These are phyloP conservation scores for Sporophila hypoxantha DNA, from an alignment of 2,113 vertebrate genomes.

Conservation along the genomic window DNA sequence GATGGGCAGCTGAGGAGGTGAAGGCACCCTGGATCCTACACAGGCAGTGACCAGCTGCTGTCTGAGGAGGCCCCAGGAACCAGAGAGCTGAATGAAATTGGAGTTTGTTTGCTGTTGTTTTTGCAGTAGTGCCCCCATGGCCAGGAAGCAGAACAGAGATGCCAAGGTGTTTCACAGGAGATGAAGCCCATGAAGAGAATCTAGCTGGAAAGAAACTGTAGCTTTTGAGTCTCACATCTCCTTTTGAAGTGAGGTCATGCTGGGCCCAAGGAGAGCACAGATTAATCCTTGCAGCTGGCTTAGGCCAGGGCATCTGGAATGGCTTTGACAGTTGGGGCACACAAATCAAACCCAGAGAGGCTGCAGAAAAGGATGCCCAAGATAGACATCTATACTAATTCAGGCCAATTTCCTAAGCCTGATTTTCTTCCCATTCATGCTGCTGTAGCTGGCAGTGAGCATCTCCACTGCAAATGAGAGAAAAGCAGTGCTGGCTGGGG, in stretches of 20 bases:
- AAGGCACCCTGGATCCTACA: not conserved
- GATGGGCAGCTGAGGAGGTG: not conserved
- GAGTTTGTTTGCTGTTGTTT: not conserved
- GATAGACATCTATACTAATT: not conserved
- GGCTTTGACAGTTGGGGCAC: not conserved
- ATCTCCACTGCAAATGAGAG: not conserved
- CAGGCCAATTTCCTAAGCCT: not conserved
- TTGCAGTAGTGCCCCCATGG: not conserved
- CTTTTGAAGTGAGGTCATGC: not conserved
- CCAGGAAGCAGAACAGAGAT: not conserved
- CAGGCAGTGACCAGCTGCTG: not conserved
- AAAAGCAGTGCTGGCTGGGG: not conserved
- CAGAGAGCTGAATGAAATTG: not conserved
- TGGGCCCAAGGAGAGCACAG: not conserved
- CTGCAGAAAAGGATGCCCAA: not conserved
- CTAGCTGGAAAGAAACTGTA: not conserved
- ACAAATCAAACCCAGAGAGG: not conserved
- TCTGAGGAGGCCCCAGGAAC: not conserved
- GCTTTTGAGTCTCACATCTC: not conserved
- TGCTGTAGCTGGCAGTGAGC: not conserved
- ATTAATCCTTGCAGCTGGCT: not conserved
- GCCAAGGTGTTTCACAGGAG: not conserved
- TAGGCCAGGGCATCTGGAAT: not conserved
- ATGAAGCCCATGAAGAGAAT: not conserved
- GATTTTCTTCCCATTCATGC: not conserved